phyloP scores from a whole-genome alignment of 2,113 vertebrate species.

The Notiomystis cincta region DNA sequence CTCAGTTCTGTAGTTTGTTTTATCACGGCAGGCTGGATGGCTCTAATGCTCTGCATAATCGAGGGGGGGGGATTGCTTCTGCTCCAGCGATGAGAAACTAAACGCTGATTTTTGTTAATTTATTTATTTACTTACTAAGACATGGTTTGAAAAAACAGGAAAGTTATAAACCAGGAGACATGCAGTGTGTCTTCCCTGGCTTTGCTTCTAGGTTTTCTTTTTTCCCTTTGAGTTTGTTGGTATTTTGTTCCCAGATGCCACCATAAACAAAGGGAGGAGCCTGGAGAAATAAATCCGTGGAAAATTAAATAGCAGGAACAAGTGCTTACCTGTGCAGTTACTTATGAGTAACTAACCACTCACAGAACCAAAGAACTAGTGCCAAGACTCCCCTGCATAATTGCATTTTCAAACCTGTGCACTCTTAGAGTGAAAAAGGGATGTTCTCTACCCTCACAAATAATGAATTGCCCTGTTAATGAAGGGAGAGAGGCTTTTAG shows the following conservation, averaged over 20 bases:
- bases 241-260: background rate
- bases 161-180: background rate
- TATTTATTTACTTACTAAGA: background rate
- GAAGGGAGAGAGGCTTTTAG: conserved; percentile 12
- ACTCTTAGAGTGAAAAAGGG: background rate
- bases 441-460: background rate
- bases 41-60: background rate
- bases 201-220: background rate
- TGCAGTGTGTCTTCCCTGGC: background rate
- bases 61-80: background rate
- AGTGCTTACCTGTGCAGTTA: background rate
- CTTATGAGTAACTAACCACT: background rate
- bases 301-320: background rate
- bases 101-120: background rate
- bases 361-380: background rate
- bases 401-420: background rate
- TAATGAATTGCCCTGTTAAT: background rate
- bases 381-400: background rate
- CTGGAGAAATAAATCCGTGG: background rate
- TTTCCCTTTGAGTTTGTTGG: background rate
- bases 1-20: background rate
- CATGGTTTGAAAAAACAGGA: background rate
- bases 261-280: background rate
- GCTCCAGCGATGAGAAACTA: background rate
- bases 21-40: background rate